Evolutionary conservation across 2,797 vertebrate genomes (phyloP).

Genomic region (Dallia pectoralis): DNA sequence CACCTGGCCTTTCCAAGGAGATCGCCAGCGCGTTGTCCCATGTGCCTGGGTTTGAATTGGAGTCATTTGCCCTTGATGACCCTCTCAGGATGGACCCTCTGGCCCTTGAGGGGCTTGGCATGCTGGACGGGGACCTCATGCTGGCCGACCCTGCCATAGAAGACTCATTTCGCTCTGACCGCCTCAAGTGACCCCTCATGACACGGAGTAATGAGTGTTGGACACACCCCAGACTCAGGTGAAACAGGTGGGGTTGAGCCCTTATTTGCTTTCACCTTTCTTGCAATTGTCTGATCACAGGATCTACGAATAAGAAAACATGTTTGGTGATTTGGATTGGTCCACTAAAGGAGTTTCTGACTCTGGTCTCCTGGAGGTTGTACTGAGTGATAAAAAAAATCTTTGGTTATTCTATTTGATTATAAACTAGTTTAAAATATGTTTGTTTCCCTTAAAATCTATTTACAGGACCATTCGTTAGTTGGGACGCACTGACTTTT

Average conservation of each 20-base stretch:
- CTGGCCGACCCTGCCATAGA: constrained; percentile 88
- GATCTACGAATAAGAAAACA: constrained; percentile 15
- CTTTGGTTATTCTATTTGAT: too few species aligned
- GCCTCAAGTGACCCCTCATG: constrained; percentile 73
- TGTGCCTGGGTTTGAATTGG: constrained; percentile 89
- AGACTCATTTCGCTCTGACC: constrained; percentile 90
- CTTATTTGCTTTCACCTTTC: constrained; percentile 8
- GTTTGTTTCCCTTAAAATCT: too few species aligned
- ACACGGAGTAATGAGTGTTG: not conserved
- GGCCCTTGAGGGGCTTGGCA: constrained; percentile 82
- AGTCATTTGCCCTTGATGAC: constrained; percentile 81
- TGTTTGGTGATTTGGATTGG: not conserved
- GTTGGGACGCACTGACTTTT: too few species aligned
- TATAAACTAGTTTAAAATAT: too few species aligned
- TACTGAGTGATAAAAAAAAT: too few species aligned
- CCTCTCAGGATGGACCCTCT: constrained; percentile 84
- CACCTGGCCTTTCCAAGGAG: constrained; percentile 89
- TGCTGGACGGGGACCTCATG: constrained; percentile 88
- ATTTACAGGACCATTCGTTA: too few species aligned
- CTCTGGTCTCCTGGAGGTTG: not conserved
- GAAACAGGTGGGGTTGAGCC: constrained; percentile 16
- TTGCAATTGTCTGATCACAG: not conserved
- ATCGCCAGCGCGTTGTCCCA: constrained; percentile 85
- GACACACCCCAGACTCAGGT: constrained; percentile 10
- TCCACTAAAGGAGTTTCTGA: not conserved